A percentile compares a stretch with the other conserved stretches of the same genome.
phyloP scores from a whole-genome alignment of 2,113 vertebrate genomes.

The Merops nubicus region DNA sequence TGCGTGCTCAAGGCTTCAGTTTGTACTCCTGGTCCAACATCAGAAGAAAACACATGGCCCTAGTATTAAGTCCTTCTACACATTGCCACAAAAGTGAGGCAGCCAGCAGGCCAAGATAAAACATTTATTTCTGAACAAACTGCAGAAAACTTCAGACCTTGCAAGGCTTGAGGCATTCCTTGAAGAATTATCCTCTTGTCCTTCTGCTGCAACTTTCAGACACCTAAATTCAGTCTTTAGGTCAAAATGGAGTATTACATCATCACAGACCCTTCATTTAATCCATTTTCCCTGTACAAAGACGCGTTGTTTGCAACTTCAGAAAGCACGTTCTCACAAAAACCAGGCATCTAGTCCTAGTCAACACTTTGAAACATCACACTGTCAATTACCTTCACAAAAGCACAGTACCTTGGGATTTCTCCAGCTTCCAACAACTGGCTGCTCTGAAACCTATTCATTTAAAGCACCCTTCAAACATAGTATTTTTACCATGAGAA shows the following conservation, averaged over 20 bases:
- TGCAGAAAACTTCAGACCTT: not conserved
- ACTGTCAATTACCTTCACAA: not conserved
- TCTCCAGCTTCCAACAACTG: not conserved
- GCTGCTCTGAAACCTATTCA: not conserved
- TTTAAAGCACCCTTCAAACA: not conserved
- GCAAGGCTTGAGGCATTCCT: not conserved
- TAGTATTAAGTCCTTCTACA: not conserved
- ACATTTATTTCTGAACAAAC: not conserved
- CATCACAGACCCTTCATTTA: not conserved
- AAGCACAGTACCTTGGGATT: not conserved
- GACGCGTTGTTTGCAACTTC: not conserved
- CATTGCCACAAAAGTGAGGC: not conserved
- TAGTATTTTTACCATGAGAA: not conserved
- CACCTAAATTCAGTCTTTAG: not conserved
- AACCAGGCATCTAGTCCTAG: not conserved
- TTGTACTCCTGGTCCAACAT: not conserved
- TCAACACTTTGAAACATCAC: not conserved
- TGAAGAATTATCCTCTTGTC: not conserved
- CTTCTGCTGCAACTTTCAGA: not conserved
- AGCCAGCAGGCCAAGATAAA: not conserved
- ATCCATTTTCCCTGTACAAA: not conserved
- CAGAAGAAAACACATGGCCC: not conserved
- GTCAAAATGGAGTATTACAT: not conserved
- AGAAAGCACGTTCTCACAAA: not conserved
- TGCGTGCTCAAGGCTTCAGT: not conserved